Percentiles rank a stretch among this genome's conserved stretches.
Conservation (phyloP, 2,113 vertebrate genomes). For the Anser brachyrhynchus region DNA sequence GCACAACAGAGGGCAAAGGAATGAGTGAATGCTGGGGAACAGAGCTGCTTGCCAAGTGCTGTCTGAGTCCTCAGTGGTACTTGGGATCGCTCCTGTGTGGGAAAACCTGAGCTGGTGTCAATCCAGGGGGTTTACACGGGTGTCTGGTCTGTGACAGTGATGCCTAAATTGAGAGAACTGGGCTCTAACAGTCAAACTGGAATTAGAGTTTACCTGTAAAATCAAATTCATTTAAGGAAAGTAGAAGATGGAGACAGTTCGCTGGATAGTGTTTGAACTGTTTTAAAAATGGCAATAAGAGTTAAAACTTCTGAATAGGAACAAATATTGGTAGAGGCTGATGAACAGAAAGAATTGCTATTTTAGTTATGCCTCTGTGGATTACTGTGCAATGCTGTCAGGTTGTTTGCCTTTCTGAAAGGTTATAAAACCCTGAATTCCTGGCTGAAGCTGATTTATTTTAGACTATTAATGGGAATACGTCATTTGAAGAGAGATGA, state of each 20-base stretch:
- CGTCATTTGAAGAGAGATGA: not conserved
- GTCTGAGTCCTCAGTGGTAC: accelerated
- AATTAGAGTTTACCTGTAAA: not conserved
- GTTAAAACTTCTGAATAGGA: not conserved
- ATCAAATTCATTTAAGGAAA: not conserved
- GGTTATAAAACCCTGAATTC: not conserved
- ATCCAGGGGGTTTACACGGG: accelerated
- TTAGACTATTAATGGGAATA: not conserved
- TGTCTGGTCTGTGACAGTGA: not conserved
- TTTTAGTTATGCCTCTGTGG: not conserved
- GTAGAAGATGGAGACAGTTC: not conserved
- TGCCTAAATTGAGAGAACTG: not conserved
- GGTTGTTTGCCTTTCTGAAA: not conserved
- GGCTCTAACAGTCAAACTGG: not conserved
- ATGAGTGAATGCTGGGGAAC: not conserved
- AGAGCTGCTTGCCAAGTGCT: not conserved
- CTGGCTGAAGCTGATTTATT: not conserved
- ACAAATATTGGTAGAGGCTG: not conserved
- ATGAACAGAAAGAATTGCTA: not conserved
- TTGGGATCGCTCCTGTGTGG: not conserved
- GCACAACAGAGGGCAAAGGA: not conserved
- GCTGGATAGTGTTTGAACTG: not conserved
- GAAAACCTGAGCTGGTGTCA: too few species aligned
- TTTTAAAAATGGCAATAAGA: not conserved
- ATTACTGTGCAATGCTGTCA: not conserved